phyloP scores from a whole-genome alignment of 2,113 vertebrate species.

The Upupa epops region DNA sequence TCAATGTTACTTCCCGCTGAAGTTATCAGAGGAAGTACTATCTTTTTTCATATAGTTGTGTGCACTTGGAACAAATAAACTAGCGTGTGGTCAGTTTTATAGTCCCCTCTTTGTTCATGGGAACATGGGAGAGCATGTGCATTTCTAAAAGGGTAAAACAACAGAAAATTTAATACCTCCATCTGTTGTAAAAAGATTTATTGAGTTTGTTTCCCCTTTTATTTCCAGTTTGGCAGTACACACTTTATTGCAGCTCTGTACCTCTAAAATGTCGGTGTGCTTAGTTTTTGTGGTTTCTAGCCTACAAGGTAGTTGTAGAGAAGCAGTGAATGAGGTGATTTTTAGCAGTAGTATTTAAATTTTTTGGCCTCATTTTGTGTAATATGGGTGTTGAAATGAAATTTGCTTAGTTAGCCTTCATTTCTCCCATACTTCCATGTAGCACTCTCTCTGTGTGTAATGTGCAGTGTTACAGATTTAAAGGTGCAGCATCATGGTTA shows the following conservation, averaged over 20 bases:
- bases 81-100: not conserved
- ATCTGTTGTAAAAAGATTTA: not conserved
- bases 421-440: not conserved
- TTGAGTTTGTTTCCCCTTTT: not conserved
- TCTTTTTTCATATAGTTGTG: not conserved
- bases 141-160: not conserved
- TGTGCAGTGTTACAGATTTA: not conserved
- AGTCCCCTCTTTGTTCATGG: not conserved
- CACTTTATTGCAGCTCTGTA: not conserved
- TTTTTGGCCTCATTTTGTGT: not conserved
- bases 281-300: not conserved
- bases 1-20: not conserved
- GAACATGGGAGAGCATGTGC: fast-evolving
- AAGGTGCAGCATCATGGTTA: slow-evolving; percentile 84
- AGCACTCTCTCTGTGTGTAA: not conserved
- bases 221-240: not conserved
- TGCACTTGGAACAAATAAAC: not conserved
- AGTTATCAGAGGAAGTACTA: not conserved
- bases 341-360: not conserved
- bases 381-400: not conserved
- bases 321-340: not conserved
- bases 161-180: fast-evolving
- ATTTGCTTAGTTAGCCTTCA: not conserved
- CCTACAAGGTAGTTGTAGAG: not conserved
- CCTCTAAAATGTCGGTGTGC: not conserved